These are phyloP conservation scores for Oscheius myriophilus DNA, from an alignment of 2,888 invertebrate genomes.

Conservation along the genomic window DNA sequence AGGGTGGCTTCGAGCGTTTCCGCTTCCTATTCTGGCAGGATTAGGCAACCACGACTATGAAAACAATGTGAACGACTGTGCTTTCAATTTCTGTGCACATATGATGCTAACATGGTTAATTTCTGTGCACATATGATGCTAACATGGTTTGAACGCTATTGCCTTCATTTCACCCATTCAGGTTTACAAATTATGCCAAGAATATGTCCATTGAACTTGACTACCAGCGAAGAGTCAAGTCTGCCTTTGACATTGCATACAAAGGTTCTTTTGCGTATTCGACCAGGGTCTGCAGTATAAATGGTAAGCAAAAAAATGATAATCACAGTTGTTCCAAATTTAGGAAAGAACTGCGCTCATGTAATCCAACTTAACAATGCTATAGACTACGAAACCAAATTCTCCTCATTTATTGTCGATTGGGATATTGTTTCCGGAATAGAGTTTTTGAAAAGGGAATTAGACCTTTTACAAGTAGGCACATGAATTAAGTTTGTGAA, in stretches of 20 bases:
- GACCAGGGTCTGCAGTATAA: constrained; percentile 56
- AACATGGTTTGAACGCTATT: constrained; percentile 32
- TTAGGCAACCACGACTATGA: constrained; percentile 70
- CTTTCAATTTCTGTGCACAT: constrained; percentile 57
- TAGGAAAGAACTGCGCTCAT: constrained; percentile 61
- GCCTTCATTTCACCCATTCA: constrained; percentile 22
- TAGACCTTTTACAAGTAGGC: constrained; percentile 29
- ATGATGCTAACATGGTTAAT: constrained; percentile 59
- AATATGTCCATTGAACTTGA: constrained; percentile 53
- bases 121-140: constrained; percentile 60
- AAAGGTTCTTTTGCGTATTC: constrained; percentile 65
- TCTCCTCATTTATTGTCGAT: constrained; percentile 39
- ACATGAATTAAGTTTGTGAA: not conserved
- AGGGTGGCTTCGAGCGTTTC: constrained; percentile 59
- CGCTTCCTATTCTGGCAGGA: constrained; percentile 62
- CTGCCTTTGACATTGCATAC: constrained; percentile 49
- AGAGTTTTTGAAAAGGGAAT: constrained; percentile 36
- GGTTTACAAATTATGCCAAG: constrained; percentile 60
- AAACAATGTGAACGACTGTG: constrained; percentile 66
- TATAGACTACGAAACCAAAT: constrained; percentile 58
- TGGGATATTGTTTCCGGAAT: constrained; percentile 43
- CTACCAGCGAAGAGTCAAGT: constrained; percentile 33
- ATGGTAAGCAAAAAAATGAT: too few species aligned
- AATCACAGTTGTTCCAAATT: not conserved
- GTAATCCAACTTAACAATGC: constrained; percentile 69